Percentiles rank a stretch among this genome's conserved stretches.
Conservation (phyloP, 1,140 invertebrate species). For the Episyrphus balteatus region DNA sequence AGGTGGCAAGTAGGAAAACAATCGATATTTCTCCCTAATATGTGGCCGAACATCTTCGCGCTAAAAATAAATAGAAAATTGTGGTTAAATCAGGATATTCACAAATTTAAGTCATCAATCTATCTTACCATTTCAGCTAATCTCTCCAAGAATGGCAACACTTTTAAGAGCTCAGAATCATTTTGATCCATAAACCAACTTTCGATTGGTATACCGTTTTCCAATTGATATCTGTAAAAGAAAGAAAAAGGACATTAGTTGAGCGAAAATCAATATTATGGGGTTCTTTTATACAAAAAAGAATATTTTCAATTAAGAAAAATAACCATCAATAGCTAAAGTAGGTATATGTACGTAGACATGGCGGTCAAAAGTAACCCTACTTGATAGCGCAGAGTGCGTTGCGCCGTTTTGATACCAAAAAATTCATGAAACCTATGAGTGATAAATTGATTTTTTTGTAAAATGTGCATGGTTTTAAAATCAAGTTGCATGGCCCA, state of each 20-base stretch:
- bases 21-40: conserved; percentile 77
- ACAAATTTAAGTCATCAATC: not conserved
- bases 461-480: too few species aligned
- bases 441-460: too few species aligned
- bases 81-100: conserved; percentile 2
- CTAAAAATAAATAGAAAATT: conserved; percentile 37
- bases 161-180: conserved; percentile 83
- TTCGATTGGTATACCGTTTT: conserved; percentile 96
- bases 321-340: too few species aligned
- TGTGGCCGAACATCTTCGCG: conserved; percentile 85
- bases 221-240: conserved; percentile 54
- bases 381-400: too few species aligned
- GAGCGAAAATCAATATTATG: too few species aligned
- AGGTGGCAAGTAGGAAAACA: conserved; percentile 78
- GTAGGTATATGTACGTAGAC: too few species aligned
- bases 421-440: too few species aligned
- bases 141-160: conserved; percentile 87
- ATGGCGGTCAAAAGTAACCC: too few species aligned
- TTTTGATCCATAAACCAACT: conserved; percentile 91
- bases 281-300: too few species aligned
- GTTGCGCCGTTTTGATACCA: too few species aligned
- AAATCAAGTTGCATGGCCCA: too few species aligned
- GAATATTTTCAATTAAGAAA: too few species aligned
- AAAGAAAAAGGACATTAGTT: conserved; percentile 9
- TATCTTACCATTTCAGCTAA: conserved; percentile 57